Conservation (phyloP, 2,888 invertebrate genomes). For the Timandra comae region DNA sequence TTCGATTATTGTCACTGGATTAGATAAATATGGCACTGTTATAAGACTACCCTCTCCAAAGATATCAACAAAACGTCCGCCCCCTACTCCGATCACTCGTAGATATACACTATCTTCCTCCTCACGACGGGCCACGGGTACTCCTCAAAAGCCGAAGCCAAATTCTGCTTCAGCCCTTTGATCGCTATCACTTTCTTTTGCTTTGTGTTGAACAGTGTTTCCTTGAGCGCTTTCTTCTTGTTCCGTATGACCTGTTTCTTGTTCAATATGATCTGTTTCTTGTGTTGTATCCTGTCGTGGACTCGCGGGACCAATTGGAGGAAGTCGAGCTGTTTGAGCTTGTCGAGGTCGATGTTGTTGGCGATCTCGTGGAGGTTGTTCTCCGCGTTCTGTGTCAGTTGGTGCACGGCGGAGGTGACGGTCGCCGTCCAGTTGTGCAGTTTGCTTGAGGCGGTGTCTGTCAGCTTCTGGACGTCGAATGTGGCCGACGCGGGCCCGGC, state of each 20-base stretch:
- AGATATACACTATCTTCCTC: conserved; percentile 21
- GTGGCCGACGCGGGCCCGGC: conserved; percentile 22
- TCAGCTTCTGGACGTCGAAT: conserved; percentile 28
- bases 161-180: conserved; percentile 23
- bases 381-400: conserved; percentile 29
- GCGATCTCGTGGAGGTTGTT: conserved; percentile 17
- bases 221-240: conserved; percentile 3
- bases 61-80: not conserved
- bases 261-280: conserved; percentile 19
- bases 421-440: conserved; percentile 26
- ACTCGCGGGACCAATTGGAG: conserved; percentile 35
- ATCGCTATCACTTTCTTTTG: conserved; percentile 14
- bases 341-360: conserved; percentile 35
- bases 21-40: conserved; percentile 1
- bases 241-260: conserved; percentile 18
- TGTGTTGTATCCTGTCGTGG: conserved; percentile 23
- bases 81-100: conserved; percentile 12
- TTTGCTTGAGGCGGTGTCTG: conserved; percentile 30
- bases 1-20: not conserved
- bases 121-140: conserved; percentile 28
- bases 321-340: conserved; percentile 38
- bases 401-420: conserved; percentile 27
- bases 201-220: conserved; percentile 9
- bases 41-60: not conserved
- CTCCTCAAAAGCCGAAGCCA: conserved; percentile 24